phyloP scores from a whole-genome alignment of 2,888 invertebrate genomes.

The Stramonita haemastoma region DNA sequence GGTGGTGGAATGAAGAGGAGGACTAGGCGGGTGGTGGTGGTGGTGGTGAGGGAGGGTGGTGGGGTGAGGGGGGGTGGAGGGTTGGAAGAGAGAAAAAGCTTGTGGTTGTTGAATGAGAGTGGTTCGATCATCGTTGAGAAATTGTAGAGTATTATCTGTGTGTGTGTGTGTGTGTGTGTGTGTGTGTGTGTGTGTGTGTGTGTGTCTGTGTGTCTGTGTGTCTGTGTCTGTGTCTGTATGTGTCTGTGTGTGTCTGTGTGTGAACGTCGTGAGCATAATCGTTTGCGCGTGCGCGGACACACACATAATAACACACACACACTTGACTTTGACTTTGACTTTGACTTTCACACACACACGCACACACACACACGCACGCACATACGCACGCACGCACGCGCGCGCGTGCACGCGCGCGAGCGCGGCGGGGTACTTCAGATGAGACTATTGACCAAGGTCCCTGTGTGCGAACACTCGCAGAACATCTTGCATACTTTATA shows the following conservation, averaged over 20 bases:
- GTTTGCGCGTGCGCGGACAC: background rate
- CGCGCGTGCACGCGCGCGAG: background rate
- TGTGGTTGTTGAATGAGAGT: background rate
- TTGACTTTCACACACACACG: background rate
- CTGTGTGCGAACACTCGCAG: too few species aligned
- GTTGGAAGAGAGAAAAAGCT: background rate
- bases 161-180: slow-evolving; percentile 1
- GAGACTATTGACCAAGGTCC: too few species aligned
- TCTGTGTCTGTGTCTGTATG: background rate
- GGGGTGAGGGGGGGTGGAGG: background rate
- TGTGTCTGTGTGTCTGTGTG: background rate
- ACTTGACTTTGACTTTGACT: background rate
- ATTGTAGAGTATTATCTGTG: background rate
- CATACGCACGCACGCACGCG: slow-evolving; percentile 3
- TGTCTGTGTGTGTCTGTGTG: background rate
- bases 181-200: background rate
- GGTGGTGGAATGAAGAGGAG: too few species aligned
- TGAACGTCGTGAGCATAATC: background rate
- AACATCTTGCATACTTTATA: too few species aligned
- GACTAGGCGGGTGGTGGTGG: too few species aligned
- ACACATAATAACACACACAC: background rate
- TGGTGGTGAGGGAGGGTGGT: background rate
- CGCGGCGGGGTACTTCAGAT: too few species aligned
- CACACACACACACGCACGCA: slow-evolving; percentile 15
- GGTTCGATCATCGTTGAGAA: background rate